Evolutionary conservation across 1,140 invertebrate genomes (phyloP), one percentile per base, ranked within the genome.

Genomic region (Ylistrum balloti): DNA sequence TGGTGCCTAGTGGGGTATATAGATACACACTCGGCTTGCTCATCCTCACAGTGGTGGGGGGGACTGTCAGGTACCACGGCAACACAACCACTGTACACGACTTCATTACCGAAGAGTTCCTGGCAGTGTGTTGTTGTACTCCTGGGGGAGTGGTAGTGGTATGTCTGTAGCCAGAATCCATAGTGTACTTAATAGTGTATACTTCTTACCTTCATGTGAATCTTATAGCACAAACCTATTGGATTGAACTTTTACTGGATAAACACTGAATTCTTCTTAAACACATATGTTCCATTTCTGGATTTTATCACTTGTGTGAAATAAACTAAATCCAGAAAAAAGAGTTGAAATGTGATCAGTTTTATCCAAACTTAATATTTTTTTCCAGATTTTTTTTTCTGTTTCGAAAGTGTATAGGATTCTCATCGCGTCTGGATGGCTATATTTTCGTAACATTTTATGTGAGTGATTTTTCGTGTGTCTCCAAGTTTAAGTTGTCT

Each of bases 1-100:
- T 74, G 56, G 56, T 74, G 56, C 56, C n/a, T n/a, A 74, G 56
- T 74, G n/a, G 56, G 56, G 56, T 74, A 74, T 74, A 74, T 74
- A 74, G 56, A 74, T 74, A 74, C 22, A 74, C 56, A 74, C 56
- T 74, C 56, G 28, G 0, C 22, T 74, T 17, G 41, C 56, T 74
- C 56, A 74, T 74, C 56, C 56, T 28, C 22, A 28, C n/a, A 74
- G 56, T n/a, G 22, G 56, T 74, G 56, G 56, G 56, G 35, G 56
- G 56, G 45, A 48, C 35, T 38, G 35, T 13, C 56, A 74, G 56
- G 56, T 74, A 74, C 56, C 56, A 74, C 56, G 56, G 56, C 56
- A 74, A 74, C 56, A 74, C 56, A 74, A 74, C 56, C 56, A 74
- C 56, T 28, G 56, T 28, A 74, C 56, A 74, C 22, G 56, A 74